A percentile compares a stretch with the other conserved stretches of the same genome.
These are phyloP conservation scores for Apogon talboti DNA, from an alignment of 2,797 vertebrate genomes.

Conservation along the genomic window DNA sequence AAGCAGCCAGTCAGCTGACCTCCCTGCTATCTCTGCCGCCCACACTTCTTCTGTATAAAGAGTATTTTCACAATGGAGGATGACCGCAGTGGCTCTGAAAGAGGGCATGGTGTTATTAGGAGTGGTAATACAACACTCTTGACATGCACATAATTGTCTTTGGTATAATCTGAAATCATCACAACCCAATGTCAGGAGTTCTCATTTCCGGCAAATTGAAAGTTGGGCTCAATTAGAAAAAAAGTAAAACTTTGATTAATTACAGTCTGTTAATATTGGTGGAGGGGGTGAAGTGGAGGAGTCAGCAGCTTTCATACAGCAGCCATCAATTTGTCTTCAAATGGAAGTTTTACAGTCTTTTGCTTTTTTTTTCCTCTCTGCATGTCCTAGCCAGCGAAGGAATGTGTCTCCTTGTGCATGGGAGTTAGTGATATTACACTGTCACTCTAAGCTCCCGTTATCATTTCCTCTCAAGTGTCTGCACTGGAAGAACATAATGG, in stretches of 20 bases:
- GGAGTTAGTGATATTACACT: constrained; percentile 69
- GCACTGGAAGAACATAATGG: constrained; percentile 71
- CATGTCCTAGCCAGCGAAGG: constrained; percentile 42
- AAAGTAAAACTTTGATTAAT: constrained; percentile 78
- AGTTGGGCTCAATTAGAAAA: constrained; percentile 73
- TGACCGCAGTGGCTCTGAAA: constrained; percentile 59
- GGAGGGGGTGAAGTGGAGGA: constrained; percentile 39
- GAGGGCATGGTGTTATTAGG: constrained; percentile 66
- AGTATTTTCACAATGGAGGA: constrained; percentile 62
- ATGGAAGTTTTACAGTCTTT: constrained; percentile 66
- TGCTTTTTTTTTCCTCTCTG: constrained; percentile 45
- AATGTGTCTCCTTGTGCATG: constrained; percentile 38
- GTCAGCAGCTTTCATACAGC: constrained; percentile 31
- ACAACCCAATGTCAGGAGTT: constrained; percentile 67
- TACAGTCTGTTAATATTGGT: constrained; percentile 65
- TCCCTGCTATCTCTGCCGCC: constrained; percentile 64
- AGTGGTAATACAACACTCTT: constrained; percentile 74
- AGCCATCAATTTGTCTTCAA: constrained; percentile 62
- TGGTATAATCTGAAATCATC: constrained; percentile 74
- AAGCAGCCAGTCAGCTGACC: constrained; percentile 57
- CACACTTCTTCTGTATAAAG: constrained; percentile 69
- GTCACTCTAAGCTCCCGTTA: constrained; percentile 69
- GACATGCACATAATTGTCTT: constrained; percentile 78
- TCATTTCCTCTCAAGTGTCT: constrained; percentile 78
- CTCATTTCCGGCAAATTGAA: constrained; percentile 70